Base-by-base conservation (phyloP, 2,113 vertebrate species). In the Dipodomys merriami region DNA sequence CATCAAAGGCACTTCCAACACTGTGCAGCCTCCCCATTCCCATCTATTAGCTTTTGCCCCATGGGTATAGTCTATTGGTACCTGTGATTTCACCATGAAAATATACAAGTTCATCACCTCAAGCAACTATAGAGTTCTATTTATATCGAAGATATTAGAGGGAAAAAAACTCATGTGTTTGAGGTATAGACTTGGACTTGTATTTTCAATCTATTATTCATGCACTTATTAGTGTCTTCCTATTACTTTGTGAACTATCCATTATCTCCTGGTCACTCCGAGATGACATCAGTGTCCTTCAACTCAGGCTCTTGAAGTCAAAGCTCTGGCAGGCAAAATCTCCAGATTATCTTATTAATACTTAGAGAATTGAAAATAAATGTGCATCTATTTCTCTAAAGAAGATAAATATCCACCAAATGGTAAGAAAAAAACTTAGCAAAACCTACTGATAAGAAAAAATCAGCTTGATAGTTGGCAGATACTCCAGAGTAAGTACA, bases 291-390 rank as follows among this genome's bases (percentile, higher is more conserved):
- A 8, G 81, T 23, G 4, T 64, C 87, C 71, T 80, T 46, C 4
- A 69, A 44, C 22, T 79, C 65, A 67, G 80, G 1, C 19, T 80
- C 22, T 69, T n/a, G 10, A 78, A 92, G 30, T 69, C 44, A 72
- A 83, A 77, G n/a, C 7, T 95, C 80, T 86, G 69, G 16, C 33
- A 91, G n/a, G 62, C 64, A 71, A 68, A 18, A 64, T 12, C 18
- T 39, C 69, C 15, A 92, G 18, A 67, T 83, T 53, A 78, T 57
- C 29, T 2, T 49, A 6, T 64, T 79, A 88, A 27, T 89, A 81
- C 35, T 2, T 77, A 33, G 19, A 88, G 29, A 93, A 79, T 60
- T 60, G 22, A 91, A 91, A 69, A 89, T n/a, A 15, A 77, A 73
- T n/a, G 12, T 53, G 49, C 49, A 53, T 53, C 49, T 53, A 53